These are phyloP conservation scores for Phycodurus eques DNA, from an alignment of 2,113 vertebrate species.

Conservation along the genomic window DNA sequence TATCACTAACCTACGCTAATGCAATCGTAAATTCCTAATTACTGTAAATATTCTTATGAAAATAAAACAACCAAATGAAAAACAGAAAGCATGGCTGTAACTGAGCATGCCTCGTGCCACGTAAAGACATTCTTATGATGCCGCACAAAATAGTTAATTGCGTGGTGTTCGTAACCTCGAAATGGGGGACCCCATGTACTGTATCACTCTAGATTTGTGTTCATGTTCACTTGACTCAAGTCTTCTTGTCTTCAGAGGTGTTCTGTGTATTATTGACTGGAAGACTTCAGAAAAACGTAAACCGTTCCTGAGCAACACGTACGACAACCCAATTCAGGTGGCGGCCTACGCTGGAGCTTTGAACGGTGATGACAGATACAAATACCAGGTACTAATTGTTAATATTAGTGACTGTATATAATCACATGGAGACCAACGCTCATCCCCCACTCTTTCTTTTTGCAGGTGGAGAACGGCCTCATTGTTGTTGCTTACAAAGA, in stretches of 20 bases:
- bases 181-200: no score
- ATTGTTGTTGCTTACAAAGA: constrained; percentile 94
- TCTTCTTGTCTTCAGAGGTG: constrained; percentile 72
- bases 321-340: constrained; percentile 91
- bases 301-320: constrained; percentile 83
- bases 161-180: no score
- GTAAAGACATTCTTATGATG: no score
- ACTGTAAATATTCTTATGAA: no score
- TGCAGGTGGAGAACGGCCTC: constrained; percentile 85
- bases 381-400: constrained; percentile 82
- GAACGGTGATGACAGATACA: constrained; percentile 87
- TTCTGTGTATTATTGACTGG: constrained; percentile 92
- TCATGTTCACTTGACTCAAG: background rate
- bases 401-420: background rate
- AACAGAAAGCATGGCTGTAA: no score
- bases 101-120: no score
- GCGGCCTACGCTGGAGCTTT: constrained; percentile 90
- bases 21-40: no score
- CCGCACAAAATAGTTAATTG: no score
- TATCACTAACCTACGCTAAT: no score
- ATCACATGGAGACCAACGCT: background rate
- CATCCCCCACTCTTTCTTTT: background rate
- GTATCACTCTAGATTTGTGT: background rate
- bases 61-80: no score
- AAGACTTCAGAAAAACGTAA: constrained; percentile 95